Evolutionary conservation across 1,140 invertebrate genomes (phyloP), one percentile per base, ranked within the genome.

Genomic region (Gerris buenoi): DNA sequence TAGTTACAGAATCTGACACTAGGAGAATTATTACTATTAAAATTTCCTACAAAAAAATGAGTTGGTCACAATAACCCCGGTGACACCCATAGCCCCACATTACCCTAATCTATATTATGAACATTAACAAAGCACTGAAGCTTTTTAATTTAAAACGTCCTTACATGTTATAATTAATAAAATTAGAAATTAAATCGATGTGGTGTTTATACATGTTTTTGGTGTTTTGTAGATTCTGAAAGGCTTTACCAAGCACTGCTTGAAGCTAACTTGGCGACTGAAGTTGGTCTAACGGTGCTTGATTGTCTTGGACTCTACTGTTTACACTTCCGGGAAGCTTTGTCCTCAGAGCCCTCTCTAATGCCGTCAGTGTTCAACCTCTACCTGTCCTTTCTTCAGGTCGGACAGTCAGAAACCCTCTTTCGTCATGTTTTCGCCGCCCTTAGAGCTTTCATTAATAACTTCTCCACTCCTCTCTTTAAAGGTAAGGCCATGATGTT

Each of bases 341-440:
- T 89, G 27, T 79, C 90, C 10, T 79, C 82, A 3, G 76, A 80
- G 46, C 82, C 86, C 65, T 84, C 86, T 2, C 79, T 89, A 46
- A 90, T 86, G 84, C 85, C 80, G 73, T 90, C 86, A 78, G 81
- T 93, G 15, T 87, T 92, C 67, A 83, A 85, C 62, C 84, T 94
- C 28, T 93, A 95, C 74, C 75, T 97, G n/a, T 84, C 85, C 2
- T 88, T 95, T 71, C 80, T 97, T 14, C 87, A 91, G 77, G 83
- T 90, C 26, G 89, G 91, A 2, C 94, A 97, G 75, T 95, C 93
- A 27, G 94, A 97, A 77, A 86, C 82, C 14, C 78, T 97, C 26
- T 87, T 93, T 71, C 89, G 90, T 71, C 93, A 97, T 75, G 84
- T 95, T 2, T 96, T 97, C 78, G 92, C 92, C 13, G 88, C 90